These are phyloP conservation scores for Tryphoninae sp. DNA, from an alignment of 2,888 invertebrate genomes.

Conservation along the genomic window DNA sequence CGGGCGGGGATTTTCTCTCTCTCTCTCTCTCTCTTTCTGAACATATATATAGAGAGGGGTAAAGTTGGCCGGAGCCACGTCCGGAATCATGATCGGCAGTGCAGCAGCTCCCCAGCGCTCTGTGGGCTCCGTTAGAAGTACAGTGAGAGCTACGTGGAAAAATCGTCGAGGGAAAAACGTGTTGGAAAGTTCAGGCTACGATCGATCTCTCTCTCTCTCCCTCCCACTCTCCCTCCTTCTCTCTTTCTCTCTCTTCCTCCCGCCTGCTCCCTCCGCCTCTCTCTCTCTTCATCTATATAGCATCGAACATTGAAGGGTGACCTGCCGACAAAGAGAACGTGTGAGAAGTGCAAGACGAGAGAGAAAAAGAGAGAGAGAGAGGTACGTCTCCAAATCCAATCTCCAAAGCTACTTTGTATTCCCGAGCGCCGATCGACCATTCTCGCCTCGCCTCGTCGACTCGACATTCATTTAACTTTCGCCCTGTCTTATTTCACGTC, in stretches of 20 bases:
- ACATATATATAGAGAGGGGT: conserved; percentile 29
- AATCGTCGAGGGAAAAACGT: conserved; percentile 65
- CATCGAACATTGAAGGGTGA: conserved; percentile 50
- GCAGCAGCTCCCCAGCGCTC: conserved; percentile 37
- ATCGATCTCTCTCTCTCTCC: conserved; percentile 50
- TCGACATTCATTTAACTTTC: conserved; percentile 68
- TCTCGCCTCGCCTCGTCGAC: conserved; percentile 64
- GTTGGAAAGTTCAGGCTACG: conserved; percentile 59
- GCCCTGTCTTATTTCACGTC: conserved; percentile 65
- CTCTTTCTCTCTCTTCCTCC: conserved; percentile 14
- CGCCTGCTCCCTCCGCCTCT: conserved; percentile 32
- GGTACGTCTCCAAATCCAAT: conserved; percentile 67
- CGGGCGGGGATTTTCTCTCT: conserved; percentile 46
- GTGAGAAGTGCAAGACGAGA: conserved; percentile 48
- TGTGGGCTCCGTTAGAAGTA: conserved; percentile 12
- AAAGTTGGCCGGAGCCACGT: conserved; percentile 60
- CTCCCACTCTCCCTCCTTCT: conserved; percentile 12
- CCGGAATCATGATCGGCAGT: conserved; percentile 64
- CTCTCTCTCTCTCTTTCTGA: conserved; percentile 20
- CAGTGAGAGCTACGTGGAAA: conserved; percentile 41
- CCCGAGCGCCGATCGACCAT: conserved; percentile 65
- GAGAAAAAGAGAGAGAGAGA: conserved; percentile 30
- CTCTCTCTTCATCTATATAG: conserved; percentile 22
- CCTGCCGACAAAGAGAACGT: conserved; percentile 54
- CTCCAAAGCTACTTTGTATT: conserved; percentile 68